Evolutionary conservation across 1,140 invertebrate species (phyloP).

Genomic region (Anastatus disparis): DNA sequence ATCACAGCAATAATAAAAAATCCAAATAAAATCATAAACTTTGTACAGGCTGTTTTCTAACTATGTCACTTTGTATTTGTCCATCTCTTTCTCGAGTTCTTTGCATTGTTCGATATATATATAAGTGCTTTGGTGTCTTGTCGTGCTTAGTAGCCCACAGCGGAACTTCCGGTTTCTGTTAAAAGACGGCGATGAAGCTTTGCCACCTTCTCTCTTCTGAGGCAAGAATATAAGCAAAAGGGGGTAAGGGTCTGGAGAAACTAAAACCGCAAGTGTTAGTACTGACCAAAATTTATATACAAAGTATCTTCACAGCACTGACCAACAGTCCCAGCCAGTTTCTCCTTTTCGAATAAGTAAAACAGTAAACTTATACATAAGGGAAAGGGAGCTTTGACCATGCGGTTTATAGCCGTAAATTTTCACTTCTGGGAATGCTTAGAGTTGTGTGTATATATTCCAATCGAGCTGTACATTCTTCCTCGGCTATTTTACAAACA

Average conservation of each 20-base stretch:
- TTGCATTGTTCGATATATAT: not conserved
- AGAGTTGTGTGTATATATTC: no score
- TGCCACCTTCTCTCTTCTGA: not conserved
- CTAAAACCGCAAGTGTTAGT: conserved; percentile 36
- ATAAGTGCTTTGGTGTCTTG: not conserved
- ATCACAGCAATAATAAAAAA: no score
- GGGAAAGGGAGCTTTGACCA: conserved; percentile 43
- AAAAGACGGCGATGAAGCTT: no score
- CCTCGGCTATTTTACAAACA: not conserved
- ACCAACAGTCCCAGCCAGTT: conserved; percentile 45
- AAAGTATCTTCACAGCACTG: conserved; percentile 59
- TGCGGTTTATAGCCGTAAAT: conserved; percentile 61
- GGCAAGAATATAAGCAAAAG: no score
- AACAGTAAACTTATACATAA: conserved; percentile 61
- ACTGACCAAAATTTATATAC: conserved; percentile 64
- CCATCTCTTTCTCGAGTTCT: no score
- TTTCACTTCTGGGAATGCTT: conserved; percentile 48
- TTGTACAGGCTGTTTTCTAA: no score
- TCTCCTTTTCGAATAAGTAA: conserved; percentile 54
- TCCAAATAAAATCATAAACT: no score
- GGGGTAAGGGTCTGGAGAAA: no score
- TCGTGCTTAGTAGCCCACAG: not conserved
- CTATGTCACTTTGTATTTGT: no score
- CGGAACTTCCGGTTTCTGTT: conserved; percentile 8
- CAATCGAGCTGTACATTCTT: not conserved